A percentile compares a stretch with the other conserved stretches of the same genome.
Conservation (phyloP, 1,140 invertebrate genomes). For the Drosophila sulfurigaster region DNA sequence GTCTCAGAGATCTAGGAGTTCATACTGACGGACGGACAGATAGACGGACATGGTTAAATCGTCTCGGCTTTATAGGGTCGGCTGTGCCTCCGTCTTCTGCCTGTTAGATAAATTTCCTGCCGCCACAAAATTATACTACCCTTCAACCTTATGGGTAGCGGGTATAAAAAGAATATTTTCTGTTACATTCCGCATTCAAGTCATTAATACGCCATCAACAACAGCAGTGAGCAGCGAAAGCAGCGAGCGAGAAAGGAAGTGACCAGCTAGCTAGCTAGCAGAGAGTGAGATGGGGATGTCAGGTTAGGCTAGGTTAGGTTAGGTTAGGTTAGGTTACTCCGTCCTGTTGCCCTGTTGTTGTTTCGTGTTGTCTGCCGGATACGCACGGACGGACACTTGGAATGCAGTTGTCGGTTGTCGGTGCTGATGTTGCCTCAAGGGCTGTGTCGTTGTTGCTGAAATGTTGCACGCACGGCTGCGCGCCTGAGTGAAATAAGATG, state of each 20-base stretch:
- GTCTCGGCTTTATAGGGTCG: too few relatives aligned
- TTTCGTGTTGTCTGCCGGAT: conserved; percentile 46
- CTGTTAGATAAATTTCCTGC: too few relatives aligned
- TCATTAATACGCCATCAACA: conserved; percentile 81
- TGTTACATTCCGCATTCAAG: conserved; percentile 80
- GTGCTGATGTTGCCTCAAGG: neutral
- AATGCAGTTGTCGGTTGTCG: conserved; percentile 58
- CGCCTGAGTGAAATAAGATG: conserved; percentile 73
- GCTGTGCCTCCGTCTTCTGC: too few relatives aligned
- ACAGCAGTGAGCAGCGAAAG: conserved; percentile 11
- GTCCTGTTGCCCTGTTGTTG: conserved; percentile 16
- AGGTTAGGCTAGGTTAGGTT: conserved; percentile 40
- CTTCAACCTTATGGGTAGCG: too few relatives aligned
- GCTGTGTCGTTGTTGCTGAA: conserved; percentile 29
- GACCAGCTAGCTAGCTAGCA: conserved; percentile 27
- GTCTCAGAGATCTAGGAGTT: too few relatives aligned
- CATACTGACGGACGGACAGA: too few relatives aligned
- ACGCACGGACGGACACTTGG: conserved; percentile 67
- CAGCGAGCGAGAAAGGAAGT: conserved; percentile 15
- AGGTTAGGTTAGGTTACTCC: conserved; percentile 36
- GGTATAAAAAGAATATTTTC: conserved; percentile 32
- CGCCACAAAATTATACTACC: too few relatives aligned
- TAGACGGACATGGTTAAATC: too few relatives aligned
- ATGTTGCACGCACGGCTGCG: conserved; percentile 72
- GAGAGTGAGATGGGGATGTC: conserved; percentile 35